Evolutionary conservation across 2,888 invertebrate genomes (phyloP).

Genomic region (Tenthredo distinguenda): DNA sequence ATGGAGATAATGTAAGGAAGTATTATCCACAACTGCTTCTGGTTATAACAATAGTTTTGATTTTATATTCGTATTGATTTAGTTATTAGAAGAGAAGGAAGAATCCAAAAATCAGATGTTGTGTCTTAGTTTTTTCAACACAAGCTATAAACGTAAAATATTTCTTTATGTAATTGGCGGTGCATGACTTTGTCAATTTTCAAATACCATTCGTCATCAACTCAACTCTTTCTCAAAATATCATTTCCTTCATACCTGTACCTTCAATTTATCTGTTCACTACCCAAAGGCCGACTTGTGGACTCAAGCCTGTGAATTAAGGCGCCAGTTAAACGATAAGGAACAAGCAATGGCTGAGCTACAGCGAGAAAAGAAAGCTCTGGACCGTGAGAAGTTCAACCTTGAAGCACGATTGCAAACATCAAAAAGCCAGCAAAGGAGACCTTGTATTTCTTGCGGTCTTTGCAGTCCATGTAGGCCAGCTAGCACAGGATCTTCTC

Average conservation of each 20-base stretch:
- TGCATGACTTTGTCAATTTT: background rate
- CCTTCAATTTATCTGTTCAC: background rate
- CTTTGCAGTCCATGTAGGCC: constrained; percentile 65
- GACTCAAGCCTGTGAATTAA: constrained; percentile 69
- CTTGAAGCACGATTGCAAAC: constrained; percentile 76
- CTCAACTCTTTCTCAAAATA: background rate
- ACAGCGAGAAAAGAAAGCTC: constrained; percentile 77
- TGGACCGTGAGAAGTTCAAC: constrained; percentile 77
- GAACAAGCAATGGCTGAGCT: constrained; percentile 75
- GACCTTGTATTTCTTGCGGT: constrained; percentile 57
- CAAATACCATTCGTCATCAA: background rate
- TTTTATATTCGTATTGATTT: constrained; percentile 36
- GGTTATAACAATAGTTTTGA: constrained; percentile 15
- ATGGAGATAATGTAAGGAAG: constrained; percentile 71
- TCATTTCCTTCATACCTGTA: background rate
- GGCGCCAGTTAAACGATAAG: constrained; percentile 75
- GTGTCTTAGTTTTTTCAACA: too few species aligned
- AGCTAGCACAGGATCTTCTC: constrained; percentile 53
- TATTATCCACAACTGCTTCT: constrained; percentile 46
- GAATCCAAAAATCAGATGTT: constrained; percentile 55
- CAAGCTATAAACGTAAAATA: constrained; percentile 39
- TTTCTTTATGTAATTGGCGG: background rate
- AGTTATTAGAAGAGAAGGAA: constrained; percentile 45
- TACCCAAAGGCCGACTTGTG: constrained; percentile 60
- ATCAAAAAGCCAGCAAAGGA: constrained; percentile 63